phyloP scores from a whole-genome alignment of 1,140 invertebrate species.

The Drosophila cardini region DNA sequence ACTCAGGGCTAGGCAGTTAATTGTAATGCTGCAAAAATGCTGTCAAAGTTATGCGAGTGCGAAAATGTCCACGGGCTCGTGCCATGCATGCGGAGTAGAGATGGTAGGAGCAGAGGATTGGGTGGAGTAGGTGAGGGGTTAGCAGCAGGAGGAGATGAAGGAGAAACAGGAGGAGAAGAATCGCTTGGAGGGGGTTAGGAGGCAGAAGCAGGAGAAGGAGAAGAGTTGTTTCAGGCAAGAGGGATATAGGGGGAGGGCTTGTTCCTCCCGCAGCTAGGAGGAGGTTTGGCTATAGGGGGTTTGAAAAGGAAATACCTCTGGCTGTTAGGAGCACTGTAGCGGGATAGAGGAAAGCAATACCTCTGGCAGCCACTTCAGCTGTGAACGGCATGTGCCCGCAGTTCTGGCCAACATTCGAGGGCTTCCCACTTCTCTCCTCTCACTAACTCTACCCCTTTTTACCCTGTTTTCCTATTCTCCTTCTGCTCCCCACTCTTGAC shows the following conservation, averaged over 20 bases:
- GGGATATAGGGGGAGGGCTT: neutral
- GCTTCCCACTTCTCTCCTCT: neutral
- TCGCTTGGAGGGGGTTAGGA: neutral
- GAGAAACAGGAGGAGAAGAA: neutral
- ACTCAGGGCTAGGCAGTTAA: constrained; percentile 56
- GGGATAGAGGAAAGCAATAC: neutral
- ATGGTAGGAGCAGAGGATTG: neutral
- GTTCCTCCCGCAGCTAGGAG: too few relatives aligned
- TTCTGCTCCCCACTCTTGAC: neutral
- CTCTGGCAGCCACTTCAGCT: constrained; percentile 28
- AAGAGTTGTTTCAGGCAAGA: neutral
- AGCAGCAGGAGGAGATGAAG: neutral
- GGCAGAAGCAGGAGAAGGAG: neutral
- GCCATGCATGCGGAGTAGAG: constrained; percentile 19
- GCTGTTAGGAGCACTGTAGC: neutral
- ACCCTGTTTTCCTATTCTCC: too few relatives aligned
- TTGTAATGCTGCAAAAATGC: constrained; percentile 78
- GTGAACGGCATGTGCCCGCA: constrained; percentile 1
- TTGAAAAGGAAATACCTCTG: neutral
- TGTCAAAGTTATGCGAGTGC: constrained; percentile 80
- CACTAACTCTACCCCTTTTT: neutral
- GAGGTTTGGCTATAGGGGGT: too few relatives aligned
- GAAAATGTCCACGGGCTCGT: constrained; percentile 68
- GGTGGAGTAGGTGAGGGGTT: too few relatives aligned
- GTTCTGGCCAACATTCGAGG: constrained; percentile 53